Evolutionary conservation across 2,888 invertebrate genomes (phyloP).

Genomic region (Lutraria lutraria): DNA sequence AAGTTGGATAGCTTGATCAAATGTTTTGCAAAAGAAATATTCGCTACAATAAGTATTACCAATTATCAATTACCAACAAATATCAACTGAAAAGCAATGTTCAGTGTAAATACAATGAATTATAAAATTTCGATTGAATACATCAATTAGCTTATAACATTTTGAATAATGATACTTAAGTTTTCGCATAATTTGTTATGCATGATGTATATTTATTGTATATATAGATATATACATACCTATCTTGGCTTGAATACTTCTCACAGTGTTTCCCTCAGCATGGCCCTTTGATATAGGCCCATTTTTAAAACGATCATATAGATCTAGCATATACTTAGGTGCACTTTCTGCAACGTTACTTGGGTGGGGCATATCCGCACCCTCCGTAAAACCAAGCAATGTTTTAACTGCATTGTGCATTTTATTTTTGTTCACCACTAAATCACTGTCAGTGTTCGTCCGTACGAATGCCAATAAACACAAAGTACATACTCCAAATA

Average conservation of each 20-base stretch:
- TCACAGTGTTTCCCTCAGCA: slow-evolving; percentile 79
- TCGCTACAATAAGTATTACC: background rate
- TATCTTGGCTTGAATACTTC: slow-evolving; percentile 81
- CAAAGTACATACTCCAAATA: slow-evolving; percentile 35
- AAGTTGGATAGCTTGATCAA: background rate
- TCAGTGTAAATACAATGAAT: background rate
- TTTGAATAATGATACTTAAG: too few relatives aligned
- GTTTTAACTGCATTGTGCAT: slow-evolving; percentile 78
- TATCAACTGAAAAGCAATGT: background rate
- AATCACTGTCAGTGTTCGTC: slow-evolving; percentile 38
- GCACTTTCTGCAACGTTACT: slow-evolving; percentile 67
- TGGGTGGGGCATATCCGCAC: slow-evolving; percentile 68
- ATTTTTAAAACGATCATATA: slow-evolving; percentile 81
- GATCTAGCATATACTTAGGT: slow-evolving; percentile 83
- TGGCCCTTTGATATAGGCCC: slow-evolving; percentile 72
- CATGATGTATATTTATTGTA: background rate
- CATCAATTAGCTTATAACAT: background rate
- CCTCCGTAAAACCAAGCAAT: slow-evolving; percentile 74
- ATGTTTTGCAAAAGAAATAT: background rate
- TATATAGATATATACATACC: slow-evolving; percentile 70
- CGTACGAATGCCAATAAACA: slow-evolving; percentile 40
- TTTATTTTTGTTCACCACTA: slow-evolving; percentile 42
- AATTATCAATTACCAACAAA: background rate
- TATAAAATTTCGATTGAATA: background rate
- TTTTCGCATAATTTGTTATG: background rate